Base-by-base conservation (phyloP, 2,797 vertebrate species). In the Hirundo rustica region DNA sequence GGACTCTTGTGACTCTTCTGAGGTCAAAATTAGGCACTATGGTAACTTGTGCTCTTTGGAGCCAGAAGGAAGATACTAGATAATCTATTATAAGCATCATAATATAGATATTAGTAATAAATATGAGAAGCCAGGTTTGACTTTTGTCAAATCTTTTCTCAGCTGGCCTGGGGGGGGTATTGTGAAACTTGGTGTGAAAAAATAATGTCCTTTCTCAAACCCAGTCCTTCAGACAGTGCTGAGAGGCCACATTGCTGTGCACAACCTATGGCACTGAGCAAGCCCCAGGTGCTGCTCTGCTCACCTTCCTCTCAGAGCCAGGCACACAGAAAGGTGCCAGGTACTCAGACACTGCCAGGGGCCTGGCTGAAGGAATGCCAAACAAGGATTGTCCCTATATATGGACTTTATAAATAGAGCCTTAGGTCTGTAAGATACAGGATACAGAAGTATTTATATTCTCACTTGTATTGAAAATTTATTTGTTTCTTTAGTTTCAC, bases 181-280 rank as follows among this genome's bases (percentile, higher is more conserved):
- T 74, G 21, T 51, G 66, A 81, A 89, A 74, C 8, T 58, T 16
- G 1, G 3, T 13, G 11, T 32, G n/a, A 30, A 58, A 40, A 64
- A 65, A 30, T 3, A 8, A 44, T 3, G 6, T 62, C 18, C 4
- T 70, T 62, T 76, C 13, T 74, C 13, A 80, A 74, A 19, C 4
- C 6, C 26, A 18, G 32, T 19, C 17, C 16, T 73, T 38, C 11
- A 60, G 68, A 34, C 51, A 23, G 25, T 21, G 30, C 25, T 3
- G 2, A 21, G 47, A 48, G 5, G 5, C 25, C 34, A 14, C 6
- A 0, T 16, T 7, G 8, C 4, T 53, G 26, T 65, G 53, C 40
- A 48, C 27, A 19, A 2, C 8, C 30, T 16, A 2, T 0, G 7
- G 64, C 34, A 19, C 8, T 44, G 71, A 3, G 4, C 16, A 9